Evolutionary conservation across 1,140 invertebrate species (phyloP).

Genomic region (Drusus annulatus): DNA sequence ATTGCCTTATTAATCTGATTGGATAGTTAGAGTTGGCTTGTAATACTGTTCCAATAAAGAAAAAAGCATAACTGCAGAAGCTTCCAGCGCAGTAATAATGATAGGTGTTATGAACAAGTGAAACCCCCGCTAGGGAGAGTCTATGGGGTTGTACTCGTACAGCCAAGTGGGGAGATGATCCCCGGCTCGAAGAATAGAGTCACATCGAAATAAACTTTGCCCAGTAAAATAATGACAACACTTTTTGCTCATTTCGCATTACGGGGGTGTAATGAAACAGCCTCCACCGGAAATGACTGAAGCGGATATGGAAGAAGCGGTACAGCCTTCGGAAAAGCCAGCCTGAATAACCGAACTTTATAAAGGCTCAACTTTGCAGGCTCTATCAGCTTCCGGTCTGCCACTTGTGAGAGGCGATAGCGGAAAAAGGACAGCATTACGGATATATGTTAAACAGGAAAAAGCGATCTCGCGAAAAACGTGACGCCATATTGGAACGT

Average conservation of each 20-base stretch:
- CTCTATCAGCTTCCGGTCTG: constrained; percentile 55
- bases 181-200: neutral
- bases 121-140: neutral
- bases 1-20: neutral
- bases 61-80: neutral
- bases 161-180: constrained; percentile 16
- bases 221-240: constrained; percentile 39
- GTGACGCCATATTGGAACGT: constrained; percentile 40
- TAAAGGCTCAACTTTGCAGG: constrained; percentile 47
- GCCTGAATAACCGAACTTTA: constrained; percentile 42
- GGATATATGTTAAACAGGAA: constrained; percentile 58
- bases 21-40: neutral
- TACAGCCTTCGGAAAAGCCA: constrained; percentile 44
- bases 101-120: neutral
- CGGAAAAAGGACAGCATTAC: constrained; percentile 51
- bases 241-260: constrained; percentile 56
- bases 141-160: neutral
- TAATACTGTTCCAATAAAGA: neutral
- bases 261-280: constrained; percentile 50
- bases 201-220: constrained; percentile 21
- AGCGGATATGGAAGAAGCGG: constrained; percentile 47
- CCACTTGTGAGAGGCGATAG: constrained; percentile 52
- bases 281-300: constrained; percentile 41
- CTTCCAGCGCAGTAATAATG: neutral
- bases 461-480: constrained; percentile 46